phyloP scores from a whole-genome alignment of 2,113 vertebrate genomes.

The Cyanoramphus novaezelandiae region DNA sequence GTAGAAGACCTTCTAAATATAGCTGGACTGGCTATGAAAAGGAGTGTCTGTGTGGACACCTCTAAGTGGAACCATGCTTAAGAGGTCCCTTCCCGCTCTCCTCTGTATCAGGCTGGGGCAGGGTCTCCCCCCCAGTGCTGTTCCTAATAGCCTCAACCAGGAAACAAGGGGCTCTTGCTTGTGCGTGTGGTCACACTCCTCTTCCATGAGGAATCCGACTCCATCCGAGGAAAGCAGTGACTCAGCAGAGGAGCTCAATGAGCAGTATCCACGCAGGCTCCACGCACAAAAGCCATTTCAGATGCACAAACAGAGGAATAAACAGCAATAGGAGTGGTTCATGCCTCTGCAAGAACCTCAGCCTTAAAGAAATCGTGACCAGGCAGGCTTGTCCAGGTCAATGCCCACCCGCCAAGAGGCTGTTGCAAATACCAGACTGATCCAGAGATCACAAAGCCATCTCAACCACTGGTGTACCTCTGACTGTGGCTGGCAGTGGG shows the following conservation, averaged over 20 bases:
- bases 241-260: not conserved
- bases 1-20: slow-evolving; percentile 19
- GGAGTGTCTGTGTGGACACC: not conserved
- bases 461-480: not conserved
- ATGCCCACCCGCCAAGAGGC: not conserved
- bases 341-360: not conserved
- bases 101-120: not conserved
- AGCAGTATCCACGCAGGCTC: not conserved
- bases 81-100: not conserved
- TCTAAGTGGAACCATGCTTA: not conserved
- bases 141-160: not conserved
- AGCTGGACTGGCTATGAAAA: not conserved
- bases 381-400: not conserved
- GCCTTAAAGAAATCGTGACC: not conserved
- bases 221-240: not conserved
- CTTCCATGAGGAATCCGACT: not conserved
- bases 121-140: not conserved
- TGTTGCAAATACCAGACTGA: not conserved
- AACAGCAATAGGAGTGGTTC: not conserved
- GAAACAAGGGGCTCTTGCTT: not conserved
- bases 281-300: rapidly evolving
- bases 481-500: not conserved
- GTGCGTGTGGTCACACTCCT: rapidly evolving
- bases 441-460: not conserved
- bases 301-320: not conserved